phyloP scores from a whole-genome alignment of 2,888 invertebrate genomes.

The Dorcus parallelipipedus region DNA sequence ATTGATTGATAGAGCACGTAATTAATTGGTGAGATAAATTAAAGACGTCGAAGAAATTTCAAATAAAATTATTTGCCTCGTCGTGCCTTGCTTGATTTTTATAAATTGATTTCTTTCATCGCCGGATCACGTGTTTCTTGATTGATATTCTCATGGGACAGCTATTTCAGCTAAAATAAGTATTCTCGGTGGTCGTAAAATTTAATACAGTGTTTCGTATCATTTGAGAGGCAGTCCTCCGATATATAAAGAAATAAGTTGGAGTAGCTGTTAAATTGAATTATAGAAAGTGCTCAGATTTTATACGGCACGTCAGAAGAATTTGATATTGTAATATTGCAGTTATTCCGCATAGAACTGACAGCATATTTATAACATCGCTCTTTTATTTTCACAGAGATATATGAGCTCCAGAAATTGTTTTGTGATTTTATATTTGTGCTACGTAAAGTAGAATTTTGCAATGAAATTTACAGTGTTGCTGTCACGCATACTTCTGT shows the following conservation, averaged over 20 bases:
- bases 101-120: too few species aligned
- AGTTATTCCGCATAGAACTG: constrained; percentile 29
- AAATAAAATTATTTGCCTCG: too few species aligned
- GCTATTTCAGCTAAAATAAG: neutral
- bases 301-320: constrained; percentile 29
- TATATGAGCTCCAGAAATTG: constrained; percentile 22
- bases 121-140: too few species aligned
- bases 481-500: neutral
- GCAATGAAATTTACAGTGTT: neutral
- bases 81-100: too few species aligned
- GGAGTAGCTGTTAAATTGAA: constrained; percentile 23
- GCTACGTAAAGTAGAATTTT: constrained; percentile 1
- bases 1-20: too few species aligned
- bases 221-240: neutral
- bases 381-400: constrained; percentile 25
- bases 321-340: constrained; percentile 31
- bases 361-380: constrained; percentile 31
- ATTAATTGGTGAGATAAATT: too few species aligned
- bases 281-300: constrained; percentile 27
- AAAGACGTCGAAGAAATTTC: too few species aligned
- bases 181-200: neutral
- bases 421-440: constrained; percentile 9
- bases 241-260: constrained; percentile 14
- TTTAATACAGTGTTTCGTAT: constrained; percentile 1
- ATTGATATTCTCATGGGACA: too few species aligned